phyloP scores from a whole-genome alignment of 2,113 vertebrate genomes.

The Puffinus mauretanicus region DNA sequence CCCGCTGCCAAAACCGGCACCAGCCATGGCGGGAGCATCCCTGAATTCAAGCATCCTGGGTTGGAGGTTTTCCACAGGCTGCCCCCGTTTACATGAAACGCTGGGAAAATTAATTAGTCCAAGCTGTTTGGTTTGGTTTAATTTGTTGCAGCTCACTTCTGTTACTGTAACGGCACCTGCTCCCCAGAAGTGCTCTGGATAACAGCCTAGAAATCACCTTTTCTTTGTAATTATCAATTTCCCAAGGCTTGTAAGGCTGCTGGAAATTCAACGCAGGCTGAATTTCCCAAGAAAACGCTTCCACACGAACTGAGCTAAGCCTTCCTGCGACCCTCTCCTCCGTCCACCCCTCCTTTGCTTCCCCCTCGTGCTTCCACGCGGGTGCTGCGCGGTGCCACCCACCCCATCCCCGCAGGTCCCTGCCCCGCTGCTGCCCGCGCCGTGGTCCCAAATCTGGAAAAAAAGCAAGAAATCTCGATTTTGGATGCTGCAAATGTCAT shows the following conservation, averaged over 20 bases:
- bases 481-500: not conserved
- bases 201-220: not conserved
- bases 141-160: not conserved
- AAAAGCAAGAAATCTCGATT: not conserved
- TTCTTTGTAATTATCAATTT: not conserved
- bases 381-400: not conserved
- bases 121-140: not conserved
- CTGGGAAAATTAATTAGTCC: not conserved
- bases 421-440: too few relatives aligned
- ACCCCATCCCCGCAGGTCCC: not conserved
- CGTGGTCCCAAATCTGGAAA: not conserved
- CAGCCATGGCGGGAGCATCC: not conserved
- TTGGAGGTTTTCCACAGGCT: not conserved
- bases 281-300: not conserved
- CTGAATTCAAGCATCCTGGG: not conserved
- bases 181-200: not conserved
- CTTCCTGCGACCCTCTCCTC: not conserved
- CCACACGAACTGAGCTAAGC: not conserved
- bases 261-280: not conserved
- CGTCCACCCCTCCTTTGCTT: not conserved
- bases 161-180: not conserved
- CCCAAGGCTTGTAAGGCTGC: not conserved
- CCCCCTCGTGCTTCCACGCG: accelerated
- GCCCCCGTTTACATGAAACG: accelerated
- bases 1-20: not conserved